phyloP scores from a whole-genome alignment of 2,797 vertebrate genomes.

The Diglossa cyanea region DNA sequence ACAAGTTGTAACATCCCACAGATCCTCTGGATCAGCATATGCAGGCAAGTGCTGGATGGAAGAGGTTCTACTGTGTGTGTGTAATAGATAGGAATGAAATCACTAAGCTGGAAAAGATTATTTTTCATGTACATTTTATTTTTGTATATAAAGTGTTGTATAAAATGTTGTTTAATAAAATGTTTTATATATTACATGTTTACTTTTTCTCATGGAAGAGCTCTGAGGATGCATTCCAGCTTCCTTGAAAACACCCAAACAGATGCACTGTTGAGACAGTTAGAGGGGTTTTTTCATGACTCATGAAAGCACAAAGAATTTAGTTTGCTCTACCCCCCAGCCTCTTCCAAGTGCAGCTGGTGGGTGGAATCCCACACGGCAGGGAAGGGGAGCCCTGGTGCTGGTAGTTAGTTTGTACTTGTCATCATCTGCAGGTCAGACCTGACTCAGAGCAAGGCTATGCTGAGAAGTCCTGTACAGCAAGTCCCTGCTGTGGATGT shows the following conservation, averaged over 20 bases:
- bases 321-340: not conserved
- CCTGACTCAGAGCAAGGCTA: not conserved
- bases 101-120: constrained; percentile 18
- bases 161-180: constrained; percentile 64
- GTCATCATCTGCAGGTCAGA: not conserved
- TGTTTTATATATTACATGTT: constrained; percentile 55
- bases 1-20: not conserved
- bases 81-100: not conserved
- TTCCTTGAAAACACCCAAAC: not conserved
- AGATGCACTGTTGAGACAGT: not conserved
- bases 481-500: not conserved
- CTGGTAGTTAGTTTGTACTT: not conserved
- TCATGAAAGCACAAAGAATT: not conserved
- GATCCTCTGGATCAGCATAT: not conserved
- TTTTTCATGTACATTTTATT: constrained; percentile 60
- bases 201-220: constrained; percentile 13
- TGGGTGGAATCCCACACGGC: not conserved
- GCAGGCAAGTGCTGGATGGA: not conserved
- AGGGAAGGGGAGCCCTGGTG: not conserved
- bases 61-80: not conserved
- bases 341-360: not conserved
- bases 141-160: constrained; percentile 58
- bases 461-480: not conserved
- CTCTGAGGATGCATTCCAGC: not conserved
- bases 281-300: not conserved